phyloP scores from a whole-genome alignment of 2,797 vertebrate genomes.

The Psittacula echo region DNA sequence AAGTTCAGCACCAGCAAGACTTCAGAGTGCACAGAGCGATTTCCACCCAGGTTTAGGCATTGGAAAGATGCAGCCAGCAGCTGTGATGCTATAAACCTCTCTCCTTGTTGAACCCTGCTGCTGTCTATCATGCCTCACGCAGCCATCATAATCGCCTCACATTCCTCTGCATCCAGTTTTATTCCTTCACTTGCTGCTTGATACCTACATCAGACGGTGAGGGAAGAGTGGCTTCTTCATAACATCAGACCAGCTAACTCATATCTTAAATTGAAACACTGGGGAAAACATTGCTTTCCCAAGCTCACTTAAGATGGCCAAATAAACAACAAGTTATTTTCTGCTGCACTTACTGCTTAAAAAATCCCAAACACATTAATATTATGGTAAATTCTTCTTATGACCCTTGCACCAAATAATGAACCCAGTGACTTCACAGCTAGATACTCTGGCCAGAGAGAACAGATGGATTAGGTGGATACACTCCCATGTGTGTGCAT shows the following conservation, averaged over 20 bases:
- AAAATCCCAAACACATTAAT: background rate
- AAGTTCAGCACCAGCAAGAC: background rate
- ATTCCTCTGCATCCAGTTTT: background rate
- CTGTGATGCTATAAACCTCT: background rate
- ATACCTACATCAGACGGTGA: background rate
- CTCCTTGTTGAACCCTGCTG: background rate
- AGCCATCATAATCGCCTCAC: background rate
- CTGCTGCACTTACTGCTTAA: background rate
- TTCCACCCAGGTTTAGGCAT: background rate
- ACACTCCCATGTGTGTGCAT: accelerated
- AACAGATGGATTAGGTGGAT: background rate
- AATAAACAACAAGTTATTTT: background rate
- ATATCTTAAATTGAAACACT: background rate
- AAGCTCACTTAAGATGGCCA: background rate
- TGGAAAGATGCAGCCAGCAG: conserved; percentile 8
- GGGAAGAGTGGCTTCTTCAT: background rate
- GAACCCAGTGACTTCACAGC: background rate
- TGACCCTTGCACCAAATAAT: background rate
- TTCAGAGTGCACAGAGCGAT: background rate
- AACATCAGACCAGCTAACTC: background rate
- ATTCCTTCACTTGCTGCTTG: background rate
- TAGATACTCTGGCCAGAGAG: background rate
- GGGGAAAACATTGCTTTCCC: background rate
- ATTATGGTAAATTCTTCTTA: background rate
- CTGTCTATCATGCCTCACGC: background rate